Conservation (phyloP, 64 coral and sea anemone genomes). For the Dendrophyllia cribrosa region DNA sequence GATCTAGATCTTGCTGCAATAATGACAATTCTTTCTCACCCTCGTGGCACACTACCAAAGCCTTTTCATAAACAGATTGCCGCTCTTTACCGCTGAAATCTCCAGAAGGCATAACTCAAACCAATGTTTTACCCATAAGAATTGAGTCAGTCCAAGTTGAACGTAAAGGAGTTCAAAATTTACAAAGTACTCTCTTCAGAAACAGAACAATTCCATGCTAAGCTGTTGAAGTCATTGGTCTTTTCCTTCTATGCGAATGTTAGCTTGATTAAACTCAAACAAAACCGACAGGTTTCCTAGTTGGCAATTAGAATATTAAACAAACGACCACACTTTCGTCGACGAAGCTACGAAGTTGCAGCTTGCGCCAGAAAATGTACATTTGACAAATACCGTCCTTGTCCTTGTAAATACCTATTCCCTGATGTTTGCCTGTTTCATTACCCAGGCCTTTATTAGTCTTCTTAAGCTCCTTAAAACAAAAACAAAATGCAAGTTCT, state of each 20-base stretch:
- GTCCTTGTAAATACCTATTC: neutral
- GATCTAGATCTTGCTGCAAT: slow-evolving; percentile 70
- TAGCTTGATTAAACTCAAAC: neutral
- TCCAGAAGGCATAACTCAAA: slow-evolving; percentile 64
- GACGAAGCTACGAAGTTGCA: slow-evolving; percentile 5
- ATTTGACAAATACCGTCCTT: neutral
- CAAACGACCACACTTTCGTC: neutral
- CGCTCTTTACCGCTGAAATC: slow-evolving; percentile 48
- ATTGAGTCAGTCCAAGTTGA: too few species aligned
- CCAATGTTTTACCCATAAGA: neutral
- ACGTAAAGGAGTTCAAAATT: too few species aligned
- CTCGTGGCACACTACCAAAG: slow-evolving; percentile 74
- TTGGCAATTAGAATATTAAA: too few species aligned
- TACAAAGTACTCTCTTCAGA: too few species aligned
- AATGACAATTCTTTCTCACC: slow-evolving; percentile 50
- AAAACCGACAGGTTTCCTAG: neutral
- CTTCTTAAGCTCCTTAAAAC: neutral
- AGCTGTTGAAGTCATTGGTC: too few species aligned
- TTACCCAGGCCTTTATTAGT: neutral
- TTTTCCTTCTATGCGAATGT: neutral
- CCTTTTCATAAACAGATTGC: slow-evolving; percentile 89
- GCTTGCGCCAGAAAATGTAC: neutral
- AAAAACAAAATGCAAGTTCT: neutral
- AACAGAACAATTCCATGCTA: too few species aligned
- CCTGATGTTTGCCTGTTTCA: slow-evolving; percentile 4